Percentiles rank a stretch among this genome's conserved stretches.
These are phyloP conservation scores for Margarornis squamiger DNA, from an alignment of 2,797 vertebrate species.

Conservation along the genomic window DNA sequence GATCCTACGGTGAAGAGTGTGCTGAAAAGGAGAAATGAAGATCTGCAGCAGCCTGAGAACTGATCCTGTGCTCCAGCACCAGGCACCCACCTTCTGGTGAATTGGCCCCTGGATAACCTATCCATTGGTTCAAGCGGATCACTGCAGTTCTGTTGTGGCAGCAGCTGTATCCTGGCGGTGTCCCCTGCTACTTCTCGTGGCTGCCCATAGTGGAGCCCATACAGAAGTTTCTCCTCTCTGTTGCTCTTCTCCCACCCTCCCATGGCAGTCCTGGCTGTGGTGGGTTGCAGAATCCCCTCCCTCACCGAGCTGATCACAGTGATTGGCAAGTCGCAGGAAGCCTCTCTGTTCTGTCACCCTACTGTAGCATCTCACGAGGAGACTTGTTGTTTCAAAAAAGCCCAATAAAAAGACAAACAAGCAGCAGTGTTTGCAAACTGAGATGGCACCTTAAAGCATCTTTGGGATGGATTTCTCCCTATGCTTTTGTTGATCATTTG, in stretches of 20 bases:
- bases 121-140: background rate
- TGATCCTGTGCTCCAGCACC: background rate
- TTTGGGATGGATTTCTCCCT: slow-evolving; percentile 20
- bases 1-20: background rate
- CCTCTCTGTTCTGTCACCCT: slow-evolving; percentile 11
- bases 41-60: background rate
- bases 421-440: background rate
- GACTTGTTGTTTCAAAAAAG: background rate
- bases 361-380: background rate
- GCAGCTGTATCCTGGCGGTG: fast-evolving
- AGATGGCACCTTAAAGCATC: background rate
- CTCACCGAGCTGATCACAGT: background rate
- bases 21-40: background rate
- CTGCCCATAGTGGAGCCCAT: fast-evolving
- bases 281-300: background rate
- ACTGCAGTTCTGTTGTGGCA: background rate
- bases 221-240: background rate
- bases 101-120: background rate
- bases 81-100: background rate
- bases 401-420: background rate
- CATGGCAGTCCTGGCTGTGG: background rate
- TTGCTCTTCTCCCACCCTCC: background rate
- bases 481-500: slow-evolving; percentile 27
- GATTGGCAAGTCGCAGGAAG: background rate
- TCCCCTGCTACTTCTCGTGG: background rate